Base-by-base conservation (phyloP, 2,888 invertebrate genomes). In the Epistrophe grossulariae region DNA sequence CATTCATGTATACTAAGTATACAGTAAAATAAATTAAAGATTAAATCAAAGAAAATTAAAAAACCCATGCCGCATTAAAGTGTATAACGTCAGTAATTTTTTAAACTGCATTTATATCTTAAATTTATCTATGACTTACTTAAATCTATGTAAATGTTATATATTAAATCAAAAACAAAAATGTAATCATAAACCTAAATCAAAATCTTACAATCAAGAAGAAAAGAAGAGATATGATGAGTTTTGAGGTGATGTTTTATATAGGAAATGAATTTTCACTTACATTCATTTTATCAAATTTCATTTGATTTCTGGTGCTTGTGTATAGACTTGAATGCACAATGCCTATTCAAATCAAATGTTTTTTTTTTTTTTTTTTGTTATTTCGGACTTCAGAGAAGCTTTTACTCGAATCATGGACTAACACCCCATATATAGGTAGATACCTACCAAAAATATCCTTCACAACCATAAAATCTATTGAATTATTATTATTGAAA, bases 401-500 rank as follows among this genome's bases (percentile, higher is more conserved):
- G 55, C 13, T 59, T 66, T 77, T 60, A 60, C 24, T 68, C 17
- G 24, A 60, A 78, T 52, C 72, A 72, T 28, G 57, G 57, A 66
- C 40, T 19, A 50, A 13, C 19, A 15, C 28, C 38, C 52, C 38
- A 13, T 19, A 50, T 13, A n/a, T n/a, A n/a, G n/a, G n/a, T n/a
- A n/a, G n/a, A n/a, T n/a, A n/a, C n/a, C n/a, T n/a, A 40, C 28
- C 13, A 40, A 70, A 50, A 10, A 17, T 31, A 31, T 62, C 64
- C 52, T n/a, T 76, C 71, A 57, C 31, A 43, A 45, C 64, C 78
- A 78, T 79, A 55, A 55, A 40, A 70, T 74, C 79, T 52, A 83
- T 84, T 79, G 84, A 79, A 76, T 84, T 76, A 84, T 71, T 84
- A 71, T 79, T 84, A 76, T 79, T 64, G 74, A 79, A 76, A 74